Percentiles rank a stretch among this genome's conserved stretches.
Evolutionary conservation across 2,113 vertebrate genomes (phyloP).

Genomic region (Poeciliopsis occidentalis): DNA sequence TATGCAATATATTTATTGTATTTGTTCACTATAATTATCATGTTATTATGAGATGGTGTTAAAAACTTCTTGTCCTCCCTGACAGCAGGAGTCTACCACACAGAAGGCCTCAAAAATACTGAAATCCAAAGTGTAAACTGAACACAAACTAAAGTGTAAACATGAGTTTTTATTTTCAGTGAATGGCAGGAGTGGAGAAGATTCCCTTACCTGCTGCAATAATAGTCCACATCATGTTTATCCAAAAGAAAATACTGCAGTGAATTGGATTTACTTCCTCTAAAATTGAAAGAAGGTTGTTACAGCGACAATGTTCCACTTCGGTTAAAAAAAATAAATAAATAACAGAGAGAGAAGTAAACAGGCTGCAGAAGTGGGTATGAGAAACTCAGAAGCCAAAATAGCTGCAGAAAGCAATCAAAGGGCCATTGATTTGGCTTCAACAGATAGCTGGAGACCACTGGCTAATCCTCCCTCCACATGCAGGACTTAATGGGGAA

Average conservation of each 20-base stretch:
- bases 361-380: background rate
- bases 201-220: background rate
- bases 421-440: slow-evolving; percentile 54
- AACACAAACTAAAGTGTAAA: too few relatives aligned
- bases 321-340: background rate
- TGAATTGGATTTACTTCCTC: background rate
- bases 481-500: slow-evolving; percentile 44
- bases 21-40: too few relatives aligned
- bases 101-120: too few relatives aligned
- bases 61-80: too few relatives aligned
- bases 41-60: too few relatives aligned
- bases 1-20: too few relatives aligned
- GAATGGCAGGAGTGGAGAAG: background rate
- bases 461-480: slow-evolving; percentile 47
- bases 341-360: too few relatives aligned
- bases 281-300: background rate
- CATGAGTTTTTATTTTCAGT: too few relatives aligned
- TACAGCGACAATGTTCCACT: background rate
- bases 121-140: too few relatives aligned
- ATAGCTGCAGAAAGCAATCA: slow-evolving; percentile 38
- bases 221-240: background rate
- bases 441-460: slow-evolving; percentile 36
- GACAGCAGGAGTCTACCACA: too few relatives aligned
- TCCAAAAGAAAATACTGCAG: background rate
- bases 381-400: slow-evolving; percentile 18